phyloP scores from a whole-genome alignment of 2,888 invertebrate species.

The Scaeva pyrastri region DNA sequence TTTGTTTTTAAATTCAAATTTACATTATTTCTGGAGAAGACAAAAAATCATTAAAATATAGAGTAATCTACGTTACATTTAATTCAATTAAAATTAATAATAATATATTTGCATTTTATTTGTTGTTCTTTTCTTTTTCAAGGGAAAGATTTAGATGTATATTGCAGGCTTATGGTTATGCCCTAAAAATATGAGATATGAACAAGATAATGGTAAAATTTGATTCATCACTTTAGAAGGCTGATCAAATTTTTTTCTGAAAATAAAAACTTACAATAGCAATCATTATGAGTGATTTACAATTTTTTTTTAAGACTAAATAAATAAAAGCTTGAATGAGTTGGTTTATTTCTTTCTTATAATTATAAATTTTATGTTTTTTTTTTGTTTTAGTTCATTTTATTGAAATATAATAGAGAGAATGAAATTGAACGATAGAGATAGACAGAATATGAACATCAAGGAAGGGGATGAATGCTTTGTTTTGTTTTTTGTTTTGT shows the following conservation, averaged over 20 bases:
- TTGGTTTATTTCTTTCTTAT: slow-evolving; percentile 37
- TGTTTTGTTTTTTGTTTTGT: slow-evolving; percentile 30
- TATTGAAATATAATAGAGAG: slow-evolving; percentile 64
- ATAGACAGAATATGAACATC: slow-evolving; percentile 49
- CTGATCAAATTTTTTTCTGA: slow-evolving; percentile 33
- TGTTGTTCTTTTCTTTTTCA: slow-evolving; percentile 30
- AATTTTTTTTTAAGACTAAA: slow-evolving; percentile 63
- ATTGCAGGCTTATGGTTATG: slow-evolving; percentile 51
- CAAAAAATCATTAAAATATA: slow-evolving; percentile 62
- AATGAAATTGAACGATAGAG: slow-evolving; percentile 69
- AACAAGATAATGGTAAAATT: slow-evolving; percentile 50
- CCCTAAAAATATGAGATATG: slow-evolving; percentile 58
- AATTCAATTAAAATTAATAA: slow-evolving; percentile 62
- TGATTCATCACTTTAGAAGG: slow-evolving; percentile 40
- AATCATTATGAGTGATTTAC: slow-evolving; percentile 22
- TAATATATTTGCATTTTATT: slow-evolving; percentile 43
- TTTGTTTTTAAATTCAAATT: slow-evolving; percentile 63
- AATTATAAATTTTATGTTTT: slow-evolving; percentile 36
- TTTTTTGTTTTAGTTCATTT: slow-evolving; percentile 38
- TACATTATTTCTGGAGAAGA: slow-evolving; percentile 64
- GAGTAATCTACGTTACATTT: slow-evolving; percentile 67
- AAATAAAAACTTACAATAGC: slow-evolving; percentile 28
- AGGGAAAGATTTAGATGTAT: slow-evolving; percentile 44
- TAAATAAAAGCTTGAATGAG: slow-evolving; percentile 73
- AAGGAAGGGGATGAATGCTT: slow-evolving; percentile 38